These are phyloP conservation scores for Diadromus collaris DNA, from an alignment of 2,888 invertebrate genomes.

Conservation along the genomic window DNA sequence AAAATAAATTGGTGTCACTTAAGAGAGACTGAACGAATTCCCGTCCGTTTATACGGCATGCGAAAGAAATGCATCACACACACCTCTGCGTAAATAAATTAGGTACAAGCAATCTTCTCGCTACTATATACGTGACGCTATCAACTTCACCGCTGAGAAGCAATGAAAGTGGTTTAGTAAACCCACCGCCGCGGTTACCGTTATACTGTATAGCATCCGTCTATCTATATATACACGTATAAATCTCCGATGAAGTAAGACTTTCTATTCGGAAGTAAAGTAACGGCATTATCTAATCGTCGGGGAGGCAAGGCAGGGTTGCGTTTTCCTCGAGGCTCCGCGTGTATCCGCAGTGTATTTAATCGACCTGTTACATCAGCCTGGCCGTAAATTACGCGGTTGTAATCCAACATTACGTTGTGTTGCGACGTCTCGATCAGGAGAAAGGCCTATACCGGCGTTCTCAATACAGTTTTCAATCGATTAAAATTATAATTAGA, in stretches of 20 bases:
- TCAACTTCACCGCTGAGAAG: conserved; percentile 21
- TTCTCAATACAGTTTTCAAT: not conserved
- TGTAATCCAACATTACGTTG: conserved; percentile 50
- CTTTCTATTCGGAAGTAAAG: conserved; percentile 77
- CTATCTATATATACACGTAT: not conserved
- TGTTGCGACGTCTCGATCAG: conserved; percentile 26
- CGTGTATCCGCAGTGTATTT: conserved; percentile 46
- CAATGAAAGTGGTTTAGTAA: conserved; percentile 45
- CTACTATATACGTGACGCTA: not conserved
- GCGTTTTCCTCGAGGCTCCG: conserved; percentile 60
- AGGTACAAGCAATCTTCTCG: not conserved
- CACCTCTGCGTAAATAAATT: not conserved
- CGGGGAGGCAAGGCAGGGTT: conserved; percentile 61
- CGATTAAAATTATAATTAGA: conserved; percentile 3
- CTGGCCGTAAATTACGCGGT: conserved; percentile 57
- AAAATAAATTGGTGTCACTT: not conserved
- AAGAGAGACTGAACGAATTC: not conserved
- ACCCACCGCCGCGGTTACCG: conserved; percentile 12
- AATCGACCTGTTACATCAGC: conserved; percentile 63
- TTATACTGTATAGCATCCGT: not conserved
- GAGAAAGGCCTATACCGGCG: conserved; percentile 37
- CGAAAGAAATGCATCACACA: not conserved
- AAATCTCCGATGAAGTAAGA: conserved; percentile 66
- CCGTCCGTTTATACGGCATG: not conserved
- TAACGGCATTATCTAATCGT: conserved; percentile 75